Percentiles rank a stretch among this genome's conserved stretches.
phyloP scores from a whole-genome alignment of 1,140 invertebrate genomes.

The Ridgeia piscesae region DNA sequence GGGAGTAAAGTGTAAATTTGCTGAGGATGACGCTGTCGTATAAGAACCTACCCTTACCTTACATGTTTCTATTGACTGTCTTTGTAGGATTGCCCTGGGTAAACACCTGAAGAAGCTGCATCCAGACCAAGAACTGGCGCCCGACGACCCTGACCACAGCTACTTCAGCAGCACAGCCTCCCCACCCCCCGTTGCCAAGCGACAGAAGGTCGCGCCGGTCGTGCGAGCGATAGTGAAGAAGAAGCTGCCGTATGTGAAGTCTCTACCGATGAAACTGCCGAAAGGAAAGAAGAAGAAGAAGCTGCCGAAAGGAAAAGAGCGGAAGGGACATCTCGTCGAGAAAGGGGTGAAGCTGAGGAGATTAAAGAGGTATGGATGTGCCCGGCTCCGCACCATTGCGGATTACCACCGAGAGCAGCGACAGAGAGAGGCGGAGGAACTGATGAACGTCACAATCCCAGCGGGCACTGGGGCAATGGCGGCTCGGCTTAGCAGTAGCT shows the following conservation, averaged over 20 bases:
- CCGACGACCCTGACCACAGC: neutral
- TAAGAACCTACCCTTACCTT: no score
- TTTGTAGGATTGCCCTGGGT: neutral
- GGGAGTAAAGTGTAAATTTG: no score
- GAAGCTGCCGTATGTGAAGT: neutral
- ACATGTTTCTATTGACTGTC: neutral
- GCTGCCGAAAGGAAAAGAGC: neutral
- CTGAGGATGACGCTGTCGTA: no score
- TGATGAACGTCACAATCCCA: neutral
- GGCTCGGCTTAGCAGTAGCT: neutral
- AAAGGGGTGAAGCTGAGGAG: neutral
- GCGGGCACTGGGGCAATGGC: neutral
- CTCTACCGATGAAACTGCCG: neutral
- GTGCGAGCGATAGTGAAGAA: neutral
- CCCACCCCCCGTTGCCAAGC: neutral
- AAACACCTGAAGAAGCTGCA: conserved; percentile 4
- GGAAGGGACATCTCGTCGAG: neutral
- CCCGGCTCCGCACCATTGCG: neutral
- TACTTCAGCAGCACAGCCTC: neutral
- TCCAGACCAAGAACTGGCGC: neutral
- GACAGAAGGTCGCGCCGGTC: neutral
- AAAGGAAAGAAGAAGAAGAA: neutral
- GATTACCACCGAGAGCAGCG: neutral
- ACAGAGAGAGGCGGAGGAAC: neutral
- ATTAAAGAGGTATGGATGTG: neutral